Evolutionary conservation across 2,797 vertebrate genomes (phyloP).

Genomic region (Sebastiscus tertius): DNA sequence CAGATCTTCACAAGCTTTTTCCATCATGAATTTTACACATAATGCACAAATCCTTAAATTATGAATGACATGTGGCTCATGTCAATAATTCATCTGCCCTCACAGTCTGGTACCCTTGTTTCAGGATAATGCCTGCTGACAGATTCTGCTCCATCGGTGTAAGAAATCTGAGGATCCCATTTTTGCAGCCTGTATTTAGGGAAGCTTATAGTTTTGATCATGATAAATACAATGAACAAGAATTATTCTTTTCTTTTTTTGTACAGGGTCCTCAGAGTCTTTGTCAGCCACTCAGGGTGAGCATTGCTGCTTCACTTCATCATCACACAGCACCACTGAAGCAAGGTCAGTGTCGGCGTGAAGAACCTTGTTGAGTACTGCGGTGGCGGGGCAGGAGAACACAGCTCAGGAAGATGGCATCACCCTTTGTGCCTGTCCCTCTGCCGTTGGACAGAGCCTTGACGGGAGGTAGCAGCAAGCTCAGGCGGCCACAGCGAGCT

Average conservation of each 20-base stretch:
- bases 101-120: conserved; percentile 20
- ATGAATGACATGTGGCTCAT: conserved; percentile 26
- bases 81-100: conserved; percentile 63
- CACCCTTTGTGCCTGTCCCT: conserved; percentile 79
- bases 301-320: neutral
- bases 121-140: neutral
- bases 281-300: neutral
- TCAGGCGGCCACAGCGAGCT: conserved; percentile 68
- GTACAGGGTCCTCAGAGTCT: conserved; percentile 19
- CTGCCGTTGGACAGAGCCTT: conserved; percentile 69
- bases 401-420: conserved; percentile 70
- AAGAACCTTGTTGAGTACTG: neutral
- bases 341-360: neutral
- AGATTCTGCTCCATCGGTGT: neutral
- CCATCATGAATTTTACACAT: conserved; percentile 17
- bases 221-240: neutral
- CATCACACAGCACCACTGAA: neutral
- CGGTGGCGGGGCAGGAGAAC: conserved; percentile 19
- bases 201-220: neutral
- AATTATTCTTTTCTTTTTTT: neutral
- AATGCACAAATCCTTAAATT: conserved; percentile 41
- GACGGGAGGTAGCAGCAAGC: conserved; percentile 50
- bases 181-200: neutral
- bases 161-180: neutral
- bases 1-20: neutral